Base-by-base conservation (phyloP, 2,888 invertebrate species). In the Pimpla rufipes region DNA sequence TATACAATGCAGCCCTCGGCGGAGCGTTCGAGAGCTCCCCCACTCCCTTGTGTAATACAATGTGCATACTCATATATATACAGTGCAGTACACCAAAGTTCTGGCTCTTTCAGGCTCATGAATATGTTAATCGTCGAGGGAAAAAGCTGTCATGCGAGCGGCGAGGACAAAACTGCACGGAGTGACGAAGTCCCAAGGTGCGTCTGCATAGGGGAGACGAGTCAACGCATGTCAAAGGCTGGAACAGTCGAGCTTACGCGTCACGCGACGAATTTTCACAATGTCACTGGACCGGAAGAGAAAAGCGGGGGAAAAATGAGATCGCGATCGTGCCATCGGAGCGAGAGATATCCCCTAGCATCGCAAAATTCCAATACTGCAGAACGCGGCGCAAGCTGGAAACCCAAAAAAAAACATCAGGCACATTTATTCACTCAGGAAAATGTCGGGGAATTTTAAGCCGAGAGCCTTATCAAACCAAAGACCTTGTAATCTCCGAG, bases 121-220 rank as follows among this genome's bases (percentile, higher is more conserved):
- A 81, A 77, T 83, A 84, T 86, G 80, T 40, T 80, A 82, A 85
- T 86, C 3, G 10, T 62, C 35, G 79, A 45, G 47, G 76, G 37
- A 70, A 64, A 11, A 45, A 23, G 45, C 29, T 29, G 42, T 1
- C 21, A 8, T 10, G 21, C 1, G 57, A 29, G 57, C 10, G 35
- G 35, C 16, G 21, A 21, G 45, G 18, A 66, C 66, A 29, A 73
- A 73, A 59, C 57, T 40, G 35, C n/a, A 62, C 59, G 59, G 59
- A 62, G 45, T 37, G 57, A 79, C 73, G 55, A 59, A 23, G 66
- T 0, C 55, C 37, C 50, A 45, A 55, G 11, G 7, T 62, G 64
- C 10, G 29, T 67, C 23, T 18, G 10, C 67, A 29, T 3, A 67
- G 67, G 64, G 62, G 52, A 35, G 79, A 16, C 29, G 68, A 73